Evolutionary conservation across 2,113 vertebrate genomes (phyloP).

Genomic region (Cervus canadensis): DNA sequence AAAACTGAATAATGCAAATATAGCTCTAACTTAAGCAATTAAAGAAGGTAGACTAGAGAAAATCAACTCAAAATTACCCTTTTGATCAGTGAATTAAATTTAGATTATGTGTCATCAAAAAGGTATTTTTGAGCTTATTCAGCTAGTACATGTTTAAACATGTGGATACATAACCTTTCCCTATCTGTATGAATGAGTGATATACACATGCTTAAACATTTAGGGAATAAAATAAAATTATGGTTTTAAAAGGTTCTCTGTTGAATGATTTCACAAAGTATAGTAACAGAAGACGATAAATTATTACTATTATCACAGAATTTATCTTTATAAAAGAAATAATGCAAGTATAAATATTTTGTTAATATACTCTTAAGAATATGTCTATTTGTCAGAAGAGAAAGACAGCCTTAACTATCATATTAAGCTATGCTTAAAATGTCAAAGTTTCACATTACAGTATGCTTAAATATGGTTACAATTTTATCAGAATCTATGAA

Average conservation of each 20-base stretch:
- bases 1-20: background rate
- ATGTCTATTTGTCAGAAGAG: background rate
- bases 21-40: background rate
- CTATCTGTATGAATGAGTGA: background rate
- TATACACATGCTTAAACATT: background rate
- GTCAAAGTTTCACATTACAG: background rate
- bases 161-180: background rate
- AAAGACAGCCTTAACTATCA: background rate
- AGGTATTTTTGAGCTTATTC: background rate
- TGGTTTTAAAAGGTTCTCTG: background rate
- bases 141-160: background rate
- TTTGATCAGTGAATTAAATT: background rate
- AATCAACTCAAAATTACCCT: background rate
- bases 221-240: background rate
- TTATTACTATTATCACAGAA: background rate
- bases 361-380: background rate
- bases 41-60: background rate
- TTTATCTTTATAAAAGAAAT: background rate
- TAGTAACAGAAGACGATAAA: background rate
- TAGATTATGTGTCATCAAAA: background rate
- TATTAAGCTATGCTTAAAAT: background rate
- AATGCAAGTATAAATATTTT: background rate
- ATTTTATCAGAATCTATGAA: background rate
- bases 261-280: background rate
- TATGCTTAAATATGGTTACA: background rate